phyloP scores from a whole-genome alignment of 2,113 vertebrate genomes.

The Crotalus horridus region DNA sequence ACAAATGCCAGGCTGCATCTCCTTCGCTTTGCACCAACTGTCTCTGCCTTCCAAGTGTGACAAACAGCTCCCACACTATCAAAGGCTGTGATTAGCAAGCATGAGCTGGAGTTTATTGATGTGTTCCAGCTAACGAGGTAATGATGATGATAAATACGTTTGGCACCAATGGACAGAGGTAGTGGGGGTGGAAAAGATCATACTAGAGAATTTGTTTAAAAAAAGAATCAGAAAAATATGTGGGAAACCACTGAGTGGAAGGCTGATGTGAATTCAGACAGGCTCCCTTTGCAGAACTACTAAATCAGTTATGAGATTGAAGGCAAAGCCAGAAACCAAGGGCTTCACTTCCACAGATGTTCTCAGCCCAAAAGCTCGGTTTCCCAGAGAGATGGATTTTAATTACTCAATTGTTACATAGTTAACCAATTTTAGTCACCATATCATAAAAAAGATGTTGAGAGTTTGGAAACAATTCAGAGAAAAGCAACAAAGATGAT shows the following conservation, averaged over 20 bases:
- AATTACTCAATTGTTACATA: background rate
- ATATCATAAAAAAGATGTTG: no score
- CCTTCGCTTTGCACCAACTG: background rate
- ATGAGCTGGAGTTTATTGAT: background rate
- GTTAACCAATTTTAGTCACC: background rate
- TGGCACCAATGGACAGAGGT: background rate
- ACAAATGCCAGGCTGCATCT: background rate
- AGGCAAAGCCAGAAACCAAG: background rate
- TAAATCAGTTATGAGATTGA: background rate
- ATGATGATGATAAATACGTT: background rate
- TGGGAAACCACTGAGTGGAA: background rate
- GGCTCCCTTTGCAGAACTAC: background rate
- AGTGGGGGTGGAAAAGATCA: background rate
- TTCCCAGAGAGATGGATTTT: background rate
- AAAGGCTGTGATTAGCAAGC: background rate
- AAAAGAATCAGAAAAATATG: background rate
- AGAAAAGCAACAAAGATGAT: no score
- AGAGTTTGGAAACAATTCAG: no score
- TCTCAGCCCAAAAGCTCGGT: background rate
- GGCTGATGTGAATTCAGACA: background rate
- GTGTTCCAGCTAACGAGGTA: background rate
- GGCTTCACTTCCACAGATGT: background rate
- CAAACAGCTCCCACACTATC: background rate
- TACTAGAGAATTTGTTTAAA: background rate
- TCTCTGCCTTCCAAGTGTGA: background rate